A percentile compares a stretch with the other conserved stretches of the same genome.
Evolutionary conservation across 2,888 invertebrate species (phyloP).

Genomic region (Amblyjoppa fuscipennis): DNA sequence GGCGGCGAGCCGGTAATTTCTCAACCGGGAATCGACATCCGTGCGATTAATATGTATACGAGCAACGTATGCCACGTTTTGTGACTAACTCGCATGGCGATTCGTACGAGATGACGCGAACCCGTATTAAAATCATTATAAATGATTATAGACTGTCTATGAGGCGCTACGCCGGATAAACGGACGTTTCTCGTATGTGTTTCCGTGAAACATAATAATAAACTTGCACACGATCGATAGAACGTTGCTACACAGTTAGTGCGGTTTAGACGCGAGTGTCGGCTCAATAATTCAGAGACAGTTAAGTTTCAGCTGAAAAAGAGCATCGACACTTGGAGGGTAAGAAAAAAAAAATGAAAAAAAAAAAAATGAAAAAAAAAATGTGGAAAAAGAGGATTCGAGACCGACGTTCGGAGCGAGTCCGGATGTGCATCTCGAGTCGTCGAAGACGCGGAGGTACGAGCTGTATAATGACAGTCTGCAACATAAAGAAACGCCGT

Average conservation of each 20-base stretch:
- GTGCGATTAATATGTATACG: slow-evolving; percentile 23
- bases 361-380: background rate
- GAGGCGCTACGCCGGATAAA: background rate
- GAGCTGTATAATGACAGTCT: slow-evolving; percentile 44
- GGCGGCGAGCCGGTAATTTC: background rate
- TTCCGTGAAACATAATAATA: slow-evolving; percentile 16
- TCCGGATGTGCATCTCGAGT: slow-evolving; percentile 41
- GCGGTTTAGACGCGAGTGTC: background rate
- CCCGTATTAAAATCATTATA: slow-evolving; percentile 36
- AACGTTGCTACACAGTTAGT: slow-evolving; percentile 1
- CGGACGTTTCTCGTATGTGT: slow-evolving; percentile 38
- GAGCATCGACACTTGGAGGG: background rate
- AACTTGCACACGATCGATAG: slow-evolving; percentile 26
- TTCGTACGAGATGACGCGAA: slow-evolving; percentile 9
- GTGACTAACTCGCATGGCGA: slow-evolving; percentile 6
- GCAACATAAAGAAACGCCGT: slow-evolving; percentile 24
- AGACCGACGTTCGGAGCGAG: slow-evolving; percentile 16
- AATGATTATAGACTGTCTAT: background rate
- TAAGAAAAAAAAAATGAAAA: background rate
- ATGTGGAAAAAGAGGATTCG: background rate
- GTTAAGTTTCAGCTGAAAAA: too few relatives aligned
- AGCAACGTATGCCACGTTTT: background rate
- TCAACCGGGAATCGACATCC: slow-evolving; percentile 27
- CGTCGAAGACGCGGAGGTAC: slow-evolving; percentile 3
- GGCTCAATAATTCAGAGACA: too few relatives aligned